Conservation (phyloP, 2,888 invertebrate genomes). For the Athripsodes cinereus region DNA sequence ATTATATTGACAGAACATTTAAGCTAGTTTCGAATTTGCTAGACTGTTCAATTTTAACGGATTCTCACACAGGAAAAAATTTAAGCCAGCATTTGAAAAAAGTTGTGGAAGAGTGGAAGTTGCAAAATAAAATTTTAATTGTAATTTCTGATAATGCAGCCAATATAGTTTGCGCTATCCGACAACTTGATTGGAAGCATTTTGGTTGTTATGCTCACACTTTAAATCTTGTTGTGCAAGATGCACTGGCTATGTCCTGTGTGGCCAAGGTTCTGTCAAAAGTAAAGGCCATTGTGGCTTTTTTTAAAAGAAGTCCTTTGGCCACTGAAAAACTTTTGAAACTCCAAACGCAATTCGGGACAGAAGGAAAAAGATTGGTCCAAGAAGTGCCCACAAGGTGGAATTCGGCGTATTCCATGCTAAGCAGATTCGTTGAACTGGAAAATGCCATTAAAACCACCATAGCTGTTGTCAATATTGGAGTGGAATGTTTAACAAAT, state of each 20-base stretch:
- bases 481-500: neutral
- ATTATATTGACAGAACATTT: slow-evolving; percentile 1
- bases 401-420: neutral
- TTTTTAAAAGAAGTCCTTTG: neutral
- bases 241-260: neutral
- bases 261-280: neutral
- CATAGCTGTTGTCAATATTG: neutral
- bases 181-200: neutral
- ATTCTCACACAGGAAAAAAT: neutral
- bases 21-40: neutral
- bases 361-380: neutral
- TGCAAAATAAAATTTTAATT: neutral
- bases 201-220: neutral
- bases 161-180: neutral
- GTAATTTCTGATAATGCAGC: neutral
- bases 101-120: neutral
- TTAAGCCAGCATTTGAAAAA: neutral
- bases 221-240: neutral
- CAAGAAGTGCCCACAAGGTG: neutral
- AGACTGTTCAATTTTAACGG: neutral
- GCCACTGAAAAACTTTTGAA: neutral
- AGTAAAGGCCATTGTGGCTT: neutral
- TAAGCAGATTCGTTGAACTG: neutral
- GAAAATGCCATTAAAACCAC: neutral
- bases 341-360: neutral